Conservation (phyloP, 2,797 vertebrate genomes). For the Orientallactaga sibirica region DNA sequence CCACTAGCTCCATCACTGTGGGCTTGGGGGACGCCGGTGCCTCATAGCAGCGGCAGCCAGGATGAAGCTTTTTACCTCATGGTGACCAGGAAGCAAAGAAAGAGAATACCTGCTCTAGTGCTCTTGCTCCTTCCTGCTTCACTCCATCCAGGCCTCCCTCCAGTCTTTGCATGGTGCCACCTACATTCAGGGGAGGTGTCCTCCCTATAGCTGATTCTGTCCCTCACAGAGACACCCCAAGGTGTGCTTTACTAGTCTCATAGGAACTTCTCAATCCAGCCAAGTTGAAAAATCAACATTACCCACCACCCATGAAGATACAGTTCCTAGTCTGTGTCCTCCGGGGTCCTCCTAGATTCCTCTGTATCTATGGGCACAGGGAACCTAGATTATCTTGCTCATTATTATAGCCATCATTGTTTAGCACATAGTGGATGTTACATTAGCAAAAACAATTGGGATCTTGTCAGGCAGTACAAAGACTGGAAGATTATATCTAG, state of each 20-base stretch:
- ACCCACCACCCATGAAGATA: neutral
- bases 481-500: conserved; percentile 12
- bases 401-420: neutral
- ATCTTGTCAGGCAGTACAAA: conserved; percentile 19
- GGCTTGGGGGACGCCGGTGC: neutral
- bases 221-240: neutral
- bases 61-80: neutral
- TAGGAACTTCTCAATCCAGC: neutral
- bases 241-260: neutral
- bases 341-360: too few relatives aligned
- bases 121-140: too few relatives aligned
- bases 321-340: neutral
- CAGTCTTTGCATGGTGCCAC: neutral
- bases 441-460: conserved; percentile 3
- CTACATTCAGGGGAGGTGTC: neutral
- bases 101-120: neutral
- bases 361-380: neutral
- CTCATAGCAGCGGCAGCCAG: neutral
- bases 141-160: neutral
- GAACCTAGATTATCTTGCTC: conserved; percentile 1
- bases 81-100: neutral
- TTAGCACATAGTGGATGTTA: neutral
- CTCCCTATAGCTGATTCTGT: neutral
- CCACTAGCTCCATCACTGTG: neutral
- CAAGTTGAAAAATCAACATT: neutral